phyloP scores from a whole-genome alignment of 1,140 invertebrate genomes.

The Argopecten irradians region DNA sequence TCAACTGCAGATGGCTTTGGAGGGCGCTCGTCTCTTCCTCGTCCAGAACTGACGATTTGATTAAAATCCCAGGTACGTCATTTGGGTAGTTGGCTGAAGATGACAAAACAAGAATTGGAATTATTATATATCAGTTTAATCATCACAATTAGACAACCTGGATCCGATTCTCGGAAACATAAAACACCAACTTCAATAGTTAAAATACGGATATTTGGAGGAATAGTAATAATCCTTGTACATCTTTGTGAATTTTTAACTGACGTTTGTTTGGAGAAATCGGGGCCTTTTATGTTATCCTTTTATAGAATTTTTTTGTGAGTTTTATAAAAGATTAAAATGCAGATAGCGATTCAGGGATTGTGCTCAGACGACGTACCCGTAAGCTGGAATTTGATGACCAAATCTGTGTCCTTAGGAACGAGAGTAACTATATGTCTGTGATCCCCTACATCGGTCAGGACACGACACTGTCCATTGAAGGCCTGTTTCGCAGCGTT shows the following conservation, averaged over 20 bases:
- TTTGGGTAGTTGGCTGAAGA: constrained; percentile 60
- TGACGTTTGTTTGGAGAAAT: too few relatives aligned
- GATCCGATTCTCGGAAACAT: constrained; percentile 42
- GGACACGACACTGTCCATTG: constrained; percentile 64
- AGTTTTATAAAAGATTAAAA: too few relatives aligned
- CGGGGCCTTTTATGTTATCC: too few relatives aligned
- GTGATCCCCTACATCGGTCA: constrained; percentile 64
- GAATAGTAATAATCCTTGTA: too few relatives aligned
- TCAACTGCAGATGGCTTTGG: constrained; percentile 43
- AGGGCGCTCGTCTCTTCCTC: constrained; percentile 55
- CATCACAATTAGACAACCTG: not conserved
- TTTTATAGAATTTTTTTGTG: too few relatives aligned
- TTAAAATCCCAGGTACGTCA: constrained; percentile 57
- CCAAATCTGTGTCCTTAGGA: constrained; percentile 64
- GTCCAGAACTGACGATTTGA: constrained; percentile 56
- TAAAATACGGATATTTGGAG: too few relatives aligned
- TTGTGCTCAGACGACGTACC: constrained; percentile 50
- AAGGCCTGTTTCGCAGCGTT: constrained; percentile 45
- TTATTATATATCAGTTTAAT: not conserved
- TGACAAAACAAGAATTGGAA: not conserved
- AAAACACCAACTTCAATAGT: not conserved
- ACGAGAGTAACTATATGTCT: constrained; percentile 67
- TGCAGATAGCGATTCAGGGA: too few relatives aligned
- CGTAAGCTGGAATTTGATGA: constrained; percentile 73
- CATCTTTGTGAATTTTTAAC: too few relatives aligned